A percentile compares a stretch with the other conserved stretches of the same genome.
These are phyloP conservation scores for Pocota personata DNA, from an alignment of 2,888 invertebrate genomes.

Conservation along the genomic window DNA sequence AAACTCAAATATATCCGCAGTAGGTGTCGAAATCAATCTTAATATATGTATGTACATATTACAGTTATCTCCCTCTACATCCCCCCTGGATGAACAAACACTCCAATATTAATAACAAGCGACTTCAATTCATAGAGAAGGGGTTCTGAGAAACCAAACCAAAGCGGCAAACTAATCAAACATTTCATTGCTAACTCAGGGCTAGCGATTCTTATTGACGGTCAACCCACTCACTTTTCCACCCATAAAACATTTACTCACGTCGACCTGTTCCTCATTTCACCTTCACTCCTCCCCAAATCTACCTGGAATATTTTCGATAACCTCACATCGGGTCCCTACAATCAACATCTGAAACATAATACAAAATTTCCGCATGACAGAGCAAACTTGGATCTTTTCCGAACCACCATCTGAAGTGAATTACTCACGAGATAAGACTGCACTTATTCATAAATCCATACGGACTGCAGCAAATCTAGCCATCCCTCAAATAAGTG, in stretches of 20 bases:
- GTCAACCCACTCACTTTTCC: no score
- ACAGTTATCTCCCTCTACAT: conserved; percentile 40
- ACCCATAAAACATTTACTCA: conserved; percentile 34
- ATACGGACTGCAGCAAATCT: no score
- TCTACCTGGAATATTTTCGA: background rate
- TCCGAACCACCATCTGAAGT: background rate
- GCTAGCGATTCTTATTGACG: no score
- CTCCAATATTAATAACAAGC: background rate
- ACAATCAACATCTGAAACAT: background rate
- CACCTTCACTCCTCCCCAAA: conserved; percentile 6
- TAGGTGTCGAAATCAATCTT: conserved; percentile 32
- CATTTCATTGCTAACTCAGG: no score
- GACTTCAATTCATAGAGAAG: conserved; percentile 40
- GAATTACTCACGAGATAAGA: background rate
- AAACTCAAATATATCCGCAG: conserved; percentile 7
- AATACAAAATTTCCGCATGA: background rate
- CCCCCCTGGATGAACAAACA: background rate
- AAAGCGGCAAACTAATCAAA: conserved; percentile 25
- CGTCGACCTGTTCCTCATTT: conserved; percentile 19
- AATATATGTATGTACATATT: background rate
- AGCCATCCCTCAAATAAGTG: conserved; percentile 29
- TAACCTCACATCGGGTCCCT: background rate
- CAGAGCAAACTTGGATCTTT: conserved; percentile 1
- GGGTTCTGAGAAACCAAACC: conserved; percentile 26
- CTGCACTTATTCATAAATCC: conserved; percentile 16